These are phyloP conservation scores for Grallaria varia DNA, from an alignment of 2,113 vertebrate species.

Conservation along the genomic window DNA sequence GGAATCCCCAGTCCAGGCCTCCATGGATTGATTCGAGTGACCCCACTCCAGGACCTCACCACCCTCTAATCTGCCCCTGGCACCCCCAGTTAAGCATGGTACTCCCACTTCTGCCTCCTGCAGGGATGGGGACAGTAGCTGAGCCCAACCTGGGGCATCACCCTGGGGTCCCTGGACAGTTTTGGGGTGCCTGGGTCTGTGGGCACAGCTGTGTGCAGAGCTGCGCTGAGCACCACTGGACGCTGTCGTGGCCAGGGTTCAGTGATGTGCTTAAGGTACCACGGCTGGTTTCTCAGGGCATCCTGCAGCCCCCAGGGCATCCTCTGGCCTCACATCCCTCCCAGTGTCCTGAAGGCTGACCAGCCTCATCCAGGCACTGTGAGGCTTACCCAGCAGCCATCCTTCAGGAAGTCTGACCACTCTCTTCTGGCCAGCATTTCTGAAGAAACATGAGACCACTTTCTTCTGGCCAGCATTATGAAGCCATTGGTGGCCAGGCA, in stretches of 20 bases:
- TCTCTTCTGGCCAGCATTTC: neutral
- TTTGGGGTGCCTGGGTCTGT: accelerated
- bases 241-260: neutral
- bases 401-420: neutral
- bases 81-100: neutral
- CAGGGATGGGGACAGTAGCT: neutral
- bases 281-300: accelerated
- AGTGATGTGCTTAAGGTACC: accelerated
- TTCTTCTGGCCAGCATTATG: neutral
- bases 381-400: neutral
- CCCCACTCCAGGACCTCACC: neutral
- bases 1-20: neutral
- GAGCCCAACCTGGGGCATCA: accelerated
- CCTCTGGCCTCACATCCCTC: neutral
- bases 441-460: neutral
- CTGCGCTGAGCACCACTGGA: neutral
- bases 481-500: neutral
- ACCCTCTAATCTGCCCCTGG: neutral
- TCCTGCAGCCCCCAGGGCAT: no score
- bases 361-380: neutral
- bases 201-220: neutral
- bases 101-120: neutral
- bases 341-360: neutral
- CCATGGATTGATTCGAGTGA: neutral
- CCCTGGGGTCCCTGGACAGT: neutral